Conservation (phyloP, 2,888 invertebrate species). For the Chrysopilus asiliformis region DNA sequence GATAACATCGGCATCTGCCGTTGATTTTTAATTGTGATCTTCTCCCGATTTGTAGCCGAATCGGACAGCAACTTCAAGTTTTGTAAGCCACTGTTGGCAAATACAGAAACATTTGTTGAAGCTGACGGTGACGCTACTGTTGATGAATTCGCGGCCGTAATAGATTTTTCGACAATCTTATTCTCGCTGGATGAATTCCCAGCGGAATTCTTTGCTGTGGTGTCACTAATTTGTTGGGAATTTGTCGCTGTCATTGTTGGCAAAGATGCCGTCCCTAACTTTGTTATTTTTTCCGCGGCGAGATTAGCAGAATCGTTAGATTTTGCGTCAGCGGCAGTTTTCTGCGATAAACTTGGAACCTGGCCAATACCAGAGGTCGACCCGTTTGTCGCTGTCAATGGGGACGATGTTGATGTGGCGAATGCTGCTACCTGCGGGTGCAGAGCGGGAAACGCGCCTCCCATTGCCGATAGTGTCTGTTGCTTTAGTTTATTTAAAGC, state of each 20-base stretch:
- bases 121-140: slow-evolving; percentile 1
- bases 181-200: background rate
- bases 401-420: slow-evolving; percentile 1
- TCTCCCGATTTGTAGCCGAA: slow-evolving; percentile 32
- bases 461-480: no score
- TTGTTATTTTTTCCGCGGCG: background rate
- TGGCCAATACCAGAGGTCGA: slow-evolving; percentile 15
- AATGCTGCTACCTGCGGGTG: slow-evolving; percentile 4
- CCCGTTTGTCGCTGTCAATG: slow-evolving; percentile 4
- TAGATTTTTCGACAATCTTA: no score
- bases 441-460: no score
- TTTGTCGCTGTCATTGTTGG: background rate
- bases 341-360: background rate
- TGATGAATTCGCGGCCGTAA: slow-evolving; percentile 1
- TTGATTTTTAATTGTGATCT: slow-evolving; percentile 24
- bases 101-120: background rate
- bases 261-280: background rate
- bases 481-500: slow-evolving; percentile 33
- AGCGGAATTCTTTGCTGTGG: background rate
- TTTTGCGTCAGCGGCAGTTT: background rate
- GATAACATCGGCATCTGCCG: slow-evolving; percentile 21
- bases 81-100: slow-evolving; percentile 24
- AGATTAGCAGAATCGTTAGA: background rate
- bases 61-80: slow-evolving; percentile 44
- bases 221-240: background rate